These are phyloP conservation scores for Mixornis gularis DNA, from an alignment of 2,113 vertebrate genomes.

Conservation along the genomic window DNA sequence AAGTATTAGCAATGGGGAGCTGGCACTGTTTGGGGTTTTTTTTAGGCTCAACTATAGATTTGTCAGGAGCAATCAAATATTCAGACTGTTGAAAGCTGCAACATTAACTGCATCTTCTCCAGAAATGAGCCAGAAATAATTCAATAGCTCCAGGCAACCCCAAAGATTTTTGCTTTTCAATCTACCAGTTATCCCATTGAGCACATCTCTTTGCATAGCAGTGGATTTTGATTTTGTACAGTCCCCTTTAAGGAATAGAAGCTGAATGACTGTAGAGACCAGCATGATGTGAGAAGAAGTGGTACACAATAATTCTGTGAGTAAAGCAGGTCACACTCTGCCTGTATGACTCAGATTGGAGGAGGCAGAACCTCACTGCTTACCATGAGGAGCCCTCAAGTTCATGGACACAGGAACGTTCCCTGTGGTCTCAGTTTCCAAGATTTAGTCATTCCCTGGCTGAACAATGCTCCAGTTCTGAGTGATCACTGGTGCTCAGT, in stretches of 20 bases:
- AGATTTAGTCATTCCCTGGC: neutral
- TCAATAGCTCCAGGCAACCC: neutral
- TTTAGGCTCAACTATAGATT: neutral
- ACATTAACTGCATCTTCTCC: neutral
- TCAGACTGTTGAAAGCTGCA: neutral
- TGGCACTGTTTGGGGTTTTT: neutral
- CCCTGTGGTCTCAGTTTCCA: neutral
- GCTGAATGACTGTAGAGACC: neutral
- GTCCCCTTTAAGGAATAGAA: neutral
- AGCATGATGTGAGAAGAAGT: neutral
- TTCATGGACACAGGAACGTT: neutral
- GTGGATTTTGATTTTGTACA: neutral
- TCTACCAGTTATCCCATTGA: neutral
- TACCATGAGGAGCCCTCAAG: neutral
- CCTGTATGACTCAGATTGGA: neutral
- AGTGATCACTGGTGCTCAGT: neutral
- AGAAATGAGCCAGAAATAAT: conserved; percentile 15
- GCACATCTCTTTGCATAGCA: neutral
- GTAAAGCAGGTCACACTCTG: neutral
- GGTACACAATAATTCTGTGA: neutral
- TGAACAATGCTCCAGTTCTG: neutral
- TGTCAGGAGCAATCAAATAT: neutral
- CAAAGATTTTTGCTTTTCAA: neutral
- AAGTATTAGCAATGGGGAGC: neutral
- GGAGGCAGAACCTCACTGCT: neutral